Evolutionary conservation across 2,797 vertebrate genomes (phyloP).

Genomic region (Percopsis omiscomaycus): DNA sequence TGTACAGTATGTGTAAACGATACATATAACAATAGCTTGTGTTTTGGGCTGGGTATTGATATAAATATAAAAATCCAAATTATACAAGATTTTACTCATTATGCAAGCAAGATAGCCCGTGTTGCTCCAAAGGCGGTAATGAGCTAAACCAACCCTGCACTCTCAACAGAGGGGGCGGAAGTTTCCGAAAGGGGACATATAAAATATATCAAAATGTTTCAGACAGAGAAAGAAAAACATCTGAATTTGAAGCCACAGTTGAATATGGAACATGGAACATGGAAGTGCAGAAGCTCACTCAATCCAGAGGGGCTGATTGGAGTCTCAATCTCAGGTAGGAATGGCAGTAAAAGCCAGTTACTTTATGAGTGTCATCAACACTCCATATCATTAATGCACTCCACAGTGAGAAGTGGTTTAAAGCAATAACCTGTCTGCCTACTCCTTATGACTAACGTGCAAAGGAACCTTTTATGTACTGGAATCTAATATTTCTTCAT

Average conservation of each 20-base stretch:
- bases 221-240: slow-evolving; percentile 67
- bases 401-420: slow-evolving; percentile 55
- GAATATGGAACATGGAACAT: slow-evolving; percentile 71
- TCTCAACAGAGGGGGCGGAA: slow-evolving; percentile 55
- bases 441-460: slow-evolving; percentile 41
- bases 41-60: too few species aligned
- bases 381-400: slow-evolving; percentile 64
- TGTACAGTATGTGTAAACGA: too few species aligned
- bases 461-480: slow-evolving; percentile 19
- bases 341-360: slow-evolving; percentile 59
- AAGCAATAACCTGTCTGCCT: slow-evolving; percentile 52
- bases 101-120: too few species aligned
- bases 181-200: too few species aligned
- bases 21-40: too few species aligned
- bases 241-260: slow-evolving; percentile 35
- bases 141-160: slow-evolving; percentile 32
- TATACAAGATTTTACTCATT: too few species aligned
- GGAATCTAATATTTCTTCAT: slow-evolving; percentile 29
- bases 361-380: slow-evolving; percentile 64
- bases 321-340: slow-evolving; percentile 38
- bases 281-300: slow-evolving; percentile 72
- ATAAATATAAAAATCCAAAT: too few species aligned
- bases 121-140: too few species aligned
- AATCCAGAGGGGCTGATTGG: slow-evolving; percentile 52
- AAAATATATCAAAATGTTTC: slow-evolving; percentile 62